Evolutionary conservation across 2,888 invertebrate species (phyloP), one percentile per base, ranked within the genome.

Genomic region (Parnassius mnemosyne): DNA sequence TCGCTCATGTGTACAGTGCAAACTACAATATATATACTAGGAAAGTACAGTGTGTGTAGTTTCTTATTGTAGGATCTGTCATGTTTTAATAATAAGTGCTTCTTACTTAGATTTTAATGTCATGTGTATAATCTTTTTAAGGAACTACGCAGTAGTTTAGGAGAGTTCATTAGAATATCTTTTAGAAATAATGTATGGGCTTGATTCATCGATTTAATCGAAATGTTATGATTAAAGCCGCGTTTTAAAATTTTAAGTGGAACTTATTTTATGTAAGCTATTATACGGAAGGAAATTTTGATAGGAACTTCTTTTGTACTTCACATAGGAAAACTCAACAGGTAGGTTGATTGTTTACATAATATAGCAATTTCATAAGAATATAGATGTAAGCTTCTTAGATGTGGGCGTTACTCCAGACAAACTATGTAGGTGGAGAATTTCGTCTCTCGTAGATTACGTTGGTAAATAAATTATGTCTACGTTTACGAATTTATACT

Each of bases 381-480:
- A 68, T 71, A 68, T 70, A 72, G 67, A 65, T 78, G 74, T 77
- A 77, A 68, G 3, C 53, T 65, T 69, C 56, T 61, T 64, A 53
- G 43, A 66, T 66, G 86, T 89, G 83, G 87, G 87, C 82, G 87
- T 86, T 84, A 85, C 84, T 81, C 83, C 79, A 89, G 87, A 88
- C 85, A 66, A 64, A 67, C 47, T 71, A 78, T 78, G 89, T 89
- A 78, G 88, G 88, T 71, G 77, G 75, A 83, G 73, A 81, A 81
- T 84, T 81, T 81, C 79, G 72, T 65, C 72, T 68, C 67, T 73
- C 77, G 82, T 82, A 85, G 80, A 64, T 50, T 65, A 67, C 66
- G 70, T 74, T 67, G 66, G 76, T 83, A 81, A 84, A 85, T 80
- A 80, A 76, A 76, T 76, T 74, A 68, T 43, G n/a, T 53, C 11